phyloP scores from a whole-genome alignment of 2,113 vertebrate species.

The Dasyornis broadbenti region DNA sequence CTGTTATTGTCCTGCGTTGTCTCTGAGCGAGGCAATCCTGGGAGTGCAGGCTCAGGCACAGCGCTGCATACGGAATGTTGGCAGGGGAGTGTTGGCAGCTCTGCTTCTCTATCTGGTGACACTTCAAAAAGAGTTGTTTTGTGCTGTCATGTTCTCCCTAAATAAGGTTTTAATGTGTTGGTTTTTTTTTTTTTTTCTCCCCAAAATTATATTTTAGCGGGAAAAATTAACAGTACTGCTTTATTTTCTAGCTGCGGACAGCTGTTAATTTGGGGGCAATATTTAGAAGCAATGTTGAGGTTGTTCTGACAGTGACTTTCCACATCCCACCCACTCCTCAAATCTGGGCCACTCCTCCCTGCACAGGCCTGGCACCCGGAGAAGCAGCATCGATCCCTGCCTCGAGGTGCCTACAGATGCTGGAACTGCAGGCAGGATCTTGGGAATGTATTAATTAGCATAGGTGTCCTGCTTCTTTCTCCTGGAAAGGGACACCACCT shows the following conservation, averaged over 20 bases:
- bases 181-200: neutral
- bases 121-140: neutral
- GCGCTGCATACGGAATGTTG: neutral
- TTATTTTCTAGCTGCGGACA: neutral
- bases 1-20: conserved; percentile 17
- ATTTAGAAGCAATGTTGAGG: neutral
- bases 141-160: neutral
- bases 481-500: neutral
- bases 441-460: neutral
- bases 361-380: neutral
- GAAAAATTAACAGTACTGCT: neutral
- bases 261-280: neutral
- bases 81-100: neutral
- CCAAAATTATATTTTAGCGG: neutral
- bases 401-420: neutral
- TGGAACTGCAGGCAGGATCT: neutral
- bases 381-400: neutral
- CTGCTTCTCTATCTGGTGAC: neutral
- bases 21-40: conserved; percentile 2
- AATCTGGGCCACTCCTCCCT: neutral
- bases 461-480: neutral
- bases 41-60: neutral
- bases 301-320: neutral
- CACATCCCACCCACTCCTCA: neutral
- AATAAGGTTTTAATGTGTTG: neutral